phyloP scores from a whole-genome alignment of 2,888 invertebrate genomes.

The Callyntrura sp. region DNA sequence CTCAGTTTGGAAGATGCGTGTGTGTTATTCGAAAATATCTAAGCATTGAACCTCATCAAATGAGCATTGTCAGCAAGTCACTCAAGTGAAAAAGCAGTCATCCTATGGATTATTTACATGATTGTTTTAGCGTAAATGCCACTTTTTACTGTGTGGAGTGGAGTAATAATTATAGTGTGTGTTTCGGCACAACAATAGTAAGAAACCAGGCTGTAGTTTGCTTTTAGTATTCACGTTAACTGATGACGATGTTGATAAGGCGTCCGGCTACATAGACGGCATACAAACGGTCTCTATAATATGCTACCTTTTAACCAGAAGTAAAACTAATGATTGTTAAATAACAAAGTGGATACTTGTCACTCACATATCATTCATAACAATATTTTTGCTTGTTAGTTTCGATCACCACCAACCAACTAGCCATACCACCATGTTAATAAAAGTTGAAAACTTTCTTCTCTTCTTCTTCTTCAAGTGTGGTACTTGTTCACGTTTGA shows the following conservation, averaged over 20 bases:
- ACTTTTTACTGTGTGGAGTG: constrained; percentile 34
- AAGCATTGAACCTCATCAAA: constrained; percentile 65
- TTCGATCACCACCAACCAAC: constrained; percentile 49
- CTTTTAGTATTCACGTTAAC: background rate
- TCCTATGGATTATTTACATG: constrained; percentile 71
- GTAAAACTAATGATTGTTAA: constrained; percentile 58
- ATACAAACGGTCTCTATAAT: background rate
- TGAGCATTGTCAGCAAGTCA: constrained; percentile 71
- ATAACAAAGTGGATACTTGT: constrained; percentile 65
- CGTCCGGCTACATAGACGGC: background rate
- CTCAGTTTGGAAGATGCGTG: background rate
- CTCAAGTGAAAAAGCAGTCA: constrained; percentile 65
- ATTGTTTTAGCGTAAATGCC: constrained; percentile 58
- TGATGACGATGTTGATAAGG: background rate
- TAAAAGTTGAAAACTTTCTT: constrained; percentile 32
- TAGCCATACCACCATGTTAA: constrained; percentile 36
- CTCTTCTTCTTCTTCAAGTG: background rate
- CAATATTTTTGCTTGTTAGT: constrained; percentile 77
- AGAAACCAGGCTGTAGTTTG: background rate
- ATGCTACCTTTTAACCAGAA: background rate
- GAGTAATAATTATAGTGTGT: background rate
- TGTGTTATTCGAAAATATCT: background rate
- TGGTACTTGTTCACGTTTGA: too few species aligned
- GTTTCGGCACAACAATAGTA: background rate
- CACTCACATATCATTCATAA: constrained; percentile 77